A percentile compares a stretch with the other conserved stretches of the same genome.
Conservation (phyloP, 2,797 vertebrate genomes). For the Cryptoblepharus egeriae region DNA sequence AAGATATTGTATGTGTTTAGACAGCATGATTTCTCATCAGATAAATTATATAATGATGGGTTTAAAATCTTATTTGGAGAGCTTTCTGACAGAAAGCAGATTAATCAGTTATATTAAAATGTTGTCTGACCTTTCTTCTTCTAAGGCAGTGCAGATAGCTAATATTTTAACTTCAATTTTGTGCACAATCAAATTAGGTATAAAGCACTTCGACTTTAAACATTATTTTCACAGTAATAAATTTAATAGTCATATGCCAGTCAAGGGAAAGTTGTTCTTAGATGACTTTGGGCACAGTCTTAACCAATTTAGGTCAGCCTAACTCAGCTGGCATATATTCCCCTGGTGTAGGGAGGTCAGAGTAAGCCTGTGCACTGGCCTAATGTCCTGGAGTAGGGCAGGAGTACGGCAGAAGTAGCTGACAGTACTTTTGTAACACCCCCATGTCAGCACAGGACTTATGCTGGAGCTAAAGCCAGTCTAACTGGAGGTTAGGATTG, state of each 20-base stretch:
- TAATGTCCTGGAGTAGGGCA: too few species aligned
- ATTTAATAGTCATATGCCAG: not conserved
- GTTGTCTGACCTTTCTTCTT: not conserved
- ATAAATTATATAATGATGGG: not conserved
- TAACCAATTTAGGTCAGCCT: too few species aligned
- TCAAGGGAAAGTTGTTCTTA: not conserved
- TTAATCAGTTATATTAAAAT: constrained; percentile 4
- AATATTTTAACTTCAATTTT: not conserved
- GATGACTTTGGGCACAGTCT: too few species aligned
- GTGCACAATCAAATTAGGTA: not conserved
- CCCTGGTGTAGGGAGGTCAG: too few species aligned
- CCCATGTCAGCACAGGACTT: too few species aligned
- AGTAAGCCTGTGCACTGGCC: too few species aligned
- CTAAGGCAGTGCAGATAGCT: not conserved
- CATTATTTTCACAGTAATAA: not conserved
- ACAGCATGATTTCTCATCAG: not conserved
- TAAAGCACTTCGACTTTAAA: not conserved
- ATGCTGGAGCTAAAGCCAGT: too few species aligned
- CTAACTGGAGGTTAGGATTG: too few species aligned
- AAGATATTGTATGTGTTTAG: not conserved
- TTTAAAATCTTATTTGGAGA: not conserved
- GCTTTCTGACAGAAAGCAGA: not conserved
- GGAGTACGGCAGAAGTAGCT: too few species aligned
- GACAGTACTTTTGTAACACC: too few species aligned
- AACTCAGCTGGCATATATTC: too few species aligned